Evolutionary conservation across 2,797 vertebrate genomes (phyloP).

Genomic region (Chaunax sp.): DNA sequence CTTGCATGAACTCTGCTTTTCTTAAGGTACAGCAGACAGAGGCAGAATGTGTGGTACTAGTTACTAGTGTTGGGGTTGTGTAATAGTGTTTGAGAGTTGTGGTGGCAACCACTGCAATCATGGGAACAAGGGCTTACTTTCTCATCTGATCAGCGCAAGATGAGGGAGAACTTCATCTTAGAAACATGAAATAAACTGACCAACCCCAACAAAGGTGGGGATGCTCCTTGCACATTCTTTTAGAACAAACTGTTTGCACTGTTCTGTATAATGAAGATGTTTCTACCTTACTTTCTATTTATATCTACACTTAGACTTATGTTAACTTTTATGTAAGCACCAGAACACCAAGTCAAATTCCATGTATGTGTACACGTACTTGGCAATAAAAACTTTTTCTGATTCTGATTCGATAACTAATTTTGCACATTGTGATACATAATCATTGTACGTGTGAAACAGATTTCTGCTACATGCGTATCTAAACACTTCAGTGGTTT

Average conservation of each 20-base stretch:
- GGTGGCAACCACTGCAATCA: constrained; percentile 16
- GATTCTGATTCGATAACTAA: no score
- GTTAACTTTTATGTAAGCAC: no score
- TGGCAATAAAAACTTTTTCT: no score
- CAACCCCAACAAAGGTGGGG: neutral
- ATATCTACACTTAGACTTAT: no score
- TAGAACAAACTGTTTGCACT: no score
- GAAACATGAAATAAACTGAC: constrained; percentile 4
- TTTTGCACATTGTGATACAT: constrained; percentile 35
- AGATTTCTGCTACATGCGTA: constrained; percentile 24
- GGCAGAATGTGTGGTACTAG: constrained; percentile 11
- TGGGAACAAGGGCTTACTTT: constrained; percentile 20
- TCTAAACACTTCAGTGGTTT: constrained; percentile 39
- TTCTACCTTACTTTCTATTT: no score
- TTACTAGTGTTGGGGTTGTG: constrained; percentile 34
- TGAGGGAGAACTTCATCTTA: constrained; percentile 17
- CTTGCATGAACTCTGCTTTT: neutral
- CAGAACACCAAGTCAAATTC: no score
- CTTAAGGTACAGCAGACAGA: constrained; percentile 11
- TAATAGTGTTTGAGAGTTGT: constrained; percentile 24
- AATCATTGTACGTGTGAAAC: constrained; percentile 46
- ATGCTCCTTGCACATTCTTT: no score
- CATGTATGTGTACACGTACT: no score
- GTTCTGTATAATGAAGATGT: no score
- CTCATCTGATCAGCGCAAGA: constrained; percentile 13